Conservation (phyloP, 2,888 invertebrate species). For the Clunio marinus region DNA sequence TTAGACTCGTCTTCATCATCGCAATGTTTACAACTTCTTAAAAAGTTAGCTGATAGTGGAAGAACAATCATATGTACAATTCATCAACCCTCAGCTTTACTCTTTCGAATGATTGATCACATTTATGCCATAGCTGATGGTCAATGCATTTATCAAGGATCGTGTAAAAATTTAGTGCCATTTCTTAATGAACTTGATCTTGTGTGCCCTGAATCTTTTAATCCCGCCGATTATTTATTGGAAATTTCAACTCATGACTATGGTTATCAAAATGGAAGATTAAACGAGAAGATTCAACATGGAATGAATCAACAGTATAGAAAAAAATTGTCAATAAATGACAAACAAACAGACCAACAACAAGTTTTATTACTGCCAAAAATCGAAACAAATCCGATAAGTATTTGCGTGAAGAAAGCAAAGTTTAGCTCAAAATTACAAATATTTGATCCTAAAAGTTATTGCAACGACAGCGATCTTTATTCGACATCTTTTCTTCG, state of each 20-base stretch:
- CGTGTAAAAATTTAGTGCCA: slow-evolving; percentile 68
- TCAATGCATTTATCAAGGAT: slow-evolving; percentile 74
- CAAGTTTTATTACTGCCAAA: slow-evolving; percentile 39
- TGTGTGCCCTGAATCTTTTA: slow-evolving; percentile 81
- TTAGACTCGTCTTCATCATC: slow-evolving; percentile 77
- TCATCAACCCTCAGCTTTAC: slow-evolving; percentile 84
- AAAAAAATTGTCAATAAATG: slow-evolving; percentile 43
- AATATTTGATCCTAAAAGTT: slow-evolving; percentile 16
- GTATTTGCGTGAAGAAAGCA: slow-evolving; percentile 12
- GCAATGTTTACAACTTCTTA: slow-evolving; percentile 74
- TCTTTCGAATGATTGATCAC: slow-evolving; percentile 85
- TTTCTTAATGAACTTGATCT: slow-evolving; percentile 68
- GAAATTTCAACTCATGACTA: slow-evolving; percentile 70
- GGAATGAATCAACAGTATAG: slow-evolving; percentile 56
- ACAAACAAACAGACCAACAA: slow-evolving; percentile 50
- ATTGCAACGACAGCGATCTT: slow-evolving; percentile 41
- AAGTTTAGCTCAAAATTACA: slow-evolving; percentile 9
- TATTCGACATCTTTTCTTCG: slow-evolving; percentile 54
- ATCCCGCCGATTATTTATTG: slow-evolving; percentile 81
- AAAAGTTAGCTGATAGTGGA: slow-evolving; percentile 75
- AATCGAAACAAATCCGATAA: slow-evolving; percentile 30
- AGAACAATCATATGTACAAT: slow-evolving; percentile 84
- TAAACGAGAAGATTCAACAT: slow-evolving; percentile 57
- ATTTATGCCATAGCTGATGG: slow-evolving; percentile 79
- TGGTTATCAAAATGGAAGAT: slow-evolving; percentile 53